These are phyloP conservation scores for Pseudotriccus pelzelni DNA, from an alignment of 2,797 vertebrate genomes.

Conservation along the genomic window DNA sequence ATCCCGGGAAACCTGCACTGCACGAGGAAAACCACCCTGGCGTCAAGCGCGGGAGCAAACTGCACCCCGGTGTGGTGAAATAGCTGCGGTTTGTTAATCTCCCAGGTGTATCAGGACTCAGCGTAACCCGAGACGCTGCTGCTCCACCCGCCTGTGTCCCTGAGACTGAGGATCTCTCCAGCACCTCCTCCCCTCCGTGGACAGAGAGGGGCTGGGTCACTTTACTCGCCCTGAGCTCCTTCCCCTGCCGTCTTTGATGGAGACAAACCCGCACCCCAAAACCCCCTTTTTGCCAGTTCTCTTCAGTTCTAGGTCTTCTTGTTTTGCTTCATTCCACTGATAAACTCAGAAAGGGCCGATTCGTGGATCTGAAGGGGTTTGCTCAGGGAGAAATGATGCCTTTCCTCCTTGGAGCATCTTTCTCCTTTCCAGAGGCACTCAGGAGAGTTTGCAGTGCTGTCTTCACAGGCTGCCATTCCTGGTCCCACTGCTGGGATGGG, in stretches of 20 bases:
- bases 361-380: not conserved
- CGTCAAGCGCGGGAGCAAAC: accelerated
- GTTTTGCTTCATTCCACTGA: accelerated
- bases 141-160: not conserved
- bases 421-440: not conserved
- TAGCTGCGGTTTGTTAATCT: not conserved
- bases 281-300: not conserved
- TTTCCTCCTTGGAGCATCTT: not conserved
- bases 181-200: not conserved
- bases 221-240: not conserved
- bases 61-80: not conserved
- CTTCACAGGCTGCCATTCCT: not conserved
- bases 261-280: accelerated
- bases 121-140: not conserved
- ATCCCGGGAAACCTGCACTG: not conserved
- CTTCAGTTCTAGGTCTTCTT: not conserved
- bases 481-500: not conserved
- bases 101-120: not conserved
- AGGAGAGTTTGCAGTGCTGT: not conserved
- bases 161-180: not conserved
- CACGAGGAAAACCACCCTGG: accelerated
- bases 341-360: not conserved
- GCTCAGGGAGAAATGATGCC: not conserved
- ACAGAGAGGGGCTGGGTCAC: not conserved
- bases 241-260: accelerated